These are phyloP conservation scores for Ptychochromis oligacanthus DNA, from an alignment of 2,113 vertebrate species.

Conservation along the genomic window DNA sequence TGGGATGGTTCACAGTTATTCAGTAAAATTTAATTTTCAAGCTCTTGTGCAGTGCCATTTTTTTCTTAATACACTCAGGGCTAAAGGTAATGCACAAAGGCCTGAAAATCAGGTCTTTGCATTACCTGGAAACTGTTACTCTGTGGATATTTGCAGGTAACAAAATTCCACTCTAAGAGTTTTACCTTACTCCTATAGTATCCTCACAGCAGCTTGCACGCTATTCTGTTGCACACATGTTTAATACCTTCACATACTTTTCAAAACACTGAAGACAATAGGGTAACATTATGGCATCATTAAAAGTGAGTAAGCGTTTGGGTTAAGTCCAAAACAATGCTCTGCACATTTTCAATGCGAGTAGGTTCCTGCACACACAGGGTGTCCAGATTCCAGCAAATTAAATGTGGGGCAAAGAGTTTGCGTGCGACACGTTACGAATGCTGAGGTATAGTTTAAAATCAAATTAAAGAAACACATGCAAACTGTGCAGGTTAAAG, in stretches of 20 bases:
- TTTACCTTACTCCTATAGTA: neutral
- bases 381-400: neutral
- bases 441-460: neutral
- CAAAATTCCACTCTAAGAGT: neutral
- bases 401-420: neutral
- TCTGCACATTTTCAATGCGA: too few species aligned
- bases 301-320: too few species aligned
- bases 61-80: too few species aligned
- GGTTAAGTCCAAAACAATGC: too few species aligned
- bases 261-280: neutral
- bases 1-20: neutral
- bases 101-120: neutral
- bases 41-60: neutral
- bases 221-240: fast-evolving
- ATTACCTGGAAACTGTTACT: fast-evolving
- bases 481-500: neutral
- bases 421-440: neutral
- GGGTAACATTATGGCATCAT: neutral
- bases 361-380: neutral
- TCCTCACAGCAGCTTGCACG: neutral
- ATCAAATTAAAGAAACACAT: too few species aligned
- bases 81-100: neutral
- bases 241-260: fast-evolving
- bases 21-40: neutral
- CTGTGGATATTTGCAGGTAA: neutral